A percentile compares a stretch with the other conserved stretches of the same genome.
phyloP scores from a whole-genome alignment of 2,888 invertebrate species.

The Plebejus argus region DNA sequence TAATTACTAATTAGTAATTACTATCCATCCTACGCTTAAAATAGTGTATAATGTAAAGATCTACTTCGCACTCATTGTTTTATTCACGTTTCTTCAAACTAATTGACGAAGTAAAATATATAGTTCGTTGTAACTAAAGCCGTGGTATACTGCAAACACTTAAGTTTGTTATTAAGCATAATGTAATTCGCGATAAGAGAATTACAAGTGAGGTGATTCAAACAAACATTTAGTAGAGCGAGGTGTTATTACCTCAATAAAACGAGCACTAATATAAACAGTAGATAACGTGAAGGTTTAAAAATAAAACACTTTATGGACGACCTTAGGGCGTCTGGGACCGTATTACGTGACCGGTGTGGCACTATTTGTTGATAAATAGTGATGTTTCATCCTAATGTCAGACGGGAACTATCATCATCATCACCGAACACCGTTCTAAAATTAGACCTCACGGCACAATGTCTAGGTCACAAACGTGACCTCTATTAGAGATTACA shows the following conservation, averaged over 20 bases:
- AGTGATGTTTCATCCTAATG: background rate
- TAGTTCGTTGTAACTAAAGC: background rate
- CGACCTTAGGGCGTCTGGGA: slow-evolving; percentile 22
- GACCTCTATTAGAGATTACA: background rate
- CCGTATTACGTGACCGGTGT: slow-evolving; percentile 16
- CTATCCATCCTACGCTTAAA: background rate
- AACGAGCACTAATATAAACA: slow-evolving; percentile 26
- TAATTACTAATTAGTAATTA: no score
- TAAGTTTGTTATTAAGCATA: background rate
- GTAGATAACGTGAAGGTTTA: slow-evolving; percentile 24
- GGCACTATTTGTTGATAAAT: slow-evolving; percentile 23
- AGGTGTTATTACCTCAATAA: slow-evolving; percentile 27
- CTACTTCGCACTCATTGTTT: background rate
- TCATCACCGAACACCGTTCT: background rate
- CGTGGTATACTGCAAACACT: background rate
- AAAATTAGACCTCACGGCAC: background rate
- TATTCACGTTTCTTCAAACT: background rate
- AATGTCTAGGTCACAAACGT: slow-evolving; percentile 9
- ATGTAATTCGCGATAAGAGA: slow-evolving; percentile 1
- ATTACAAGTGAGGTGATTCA: slow-evolving; percentile 9
- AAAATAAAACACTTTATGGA: slow-evolving; percentile 24
- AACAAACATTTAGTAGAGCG: background rate
- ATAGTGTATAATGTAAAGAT: background rate
- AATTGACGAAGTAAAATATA: slow-evolving; percentile 1
- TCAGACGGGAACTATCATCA: background rate